These are phyloP conservation scores for Eupithecia abbreviata DNA, from an alignment of 2,888 invertebrate genomes.

Conservation along the genomic window DNA sequence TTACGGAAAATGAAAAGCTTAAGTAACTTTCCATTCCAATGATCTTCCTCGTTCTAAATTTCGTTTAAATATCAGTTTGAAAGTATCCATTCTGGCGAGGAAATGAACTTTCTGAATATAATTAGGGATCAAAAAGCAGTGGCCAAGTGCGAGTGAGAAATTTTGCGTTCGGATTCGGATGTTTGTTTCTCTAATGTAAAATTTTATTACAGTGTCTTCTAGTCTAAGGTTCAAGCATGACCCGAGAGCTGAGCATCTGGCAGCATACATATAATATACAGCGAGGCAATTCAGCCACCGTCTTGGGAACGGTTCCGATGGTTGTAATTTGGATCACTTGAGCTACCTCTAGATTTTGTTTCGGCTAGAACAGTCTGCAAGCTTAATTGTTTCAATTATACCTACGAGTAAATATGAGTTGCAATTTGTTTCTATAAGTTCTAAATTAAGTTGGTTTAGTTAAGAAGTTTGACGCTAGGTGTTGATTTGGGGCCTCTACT, in stretches of 20 bases:
- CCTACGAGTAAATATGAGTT: too few species aligned
- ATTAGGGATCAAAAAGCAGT: background rate
- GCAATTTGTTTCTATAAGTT: too few species aligned
- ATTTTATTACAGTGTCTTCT: background rate
- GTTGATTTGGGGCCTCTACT: background rate
- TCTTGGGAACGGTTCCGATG: background rate
- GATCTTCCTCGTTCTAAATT: conserved; percentile 10
- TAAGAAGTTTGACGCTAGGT: too few species aligned
- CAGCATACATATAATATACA: background rate
- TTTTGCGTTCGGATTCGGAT: background rate
- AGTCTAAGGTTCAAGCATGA: background rate
- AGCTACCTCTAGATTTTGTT: background rate
- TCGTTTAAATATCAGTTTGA: background rate
- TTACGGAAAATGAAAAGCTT: background rate
- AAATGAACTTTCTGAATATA: background rate
- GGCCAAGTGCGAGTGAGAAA: background rate
- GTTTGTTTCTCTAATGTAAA: background rate
- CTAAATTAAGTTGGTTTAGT: too few species aligned
- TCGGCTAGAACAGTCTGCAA: background rate
- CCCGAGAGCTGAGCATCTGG: background rate
- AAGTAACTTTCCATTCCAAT: background rate
- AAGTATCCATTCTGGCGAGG: background rate
- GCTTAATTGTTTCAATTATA: background rate
- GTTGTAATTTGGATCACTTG: background rate
- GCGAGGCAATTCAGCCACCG: background rate